A percentile compares a stretch with the other conserved stretches of the same genome.
phyloP scores from a whole-genome alignment of 2,888 invertebrate species.

The Dastarcus helophoroides region DNA sequence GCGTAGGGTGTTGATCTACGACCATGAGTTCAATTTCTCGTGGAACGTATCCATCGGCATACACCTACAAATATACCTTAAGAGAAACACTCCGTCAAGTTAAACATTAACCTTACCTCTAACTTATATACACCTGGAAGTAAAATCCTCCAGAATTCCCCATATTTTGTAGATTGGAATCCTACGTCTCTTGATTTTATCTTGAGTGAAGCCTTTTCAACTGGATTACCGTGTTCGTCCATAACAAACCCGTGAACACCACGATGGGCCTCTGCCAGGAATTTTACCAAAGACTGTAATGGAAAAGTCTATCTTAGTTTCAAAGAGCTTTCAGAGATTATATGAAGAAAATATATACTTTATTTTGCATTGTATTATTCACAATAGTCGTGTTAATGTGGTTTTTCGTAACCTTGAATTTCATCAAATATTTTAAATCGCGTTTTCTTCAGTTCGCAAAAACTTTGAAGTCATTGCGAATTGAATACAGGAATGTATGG shows the following conservation, averaged over 20 bases:
- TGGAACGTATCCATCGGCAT: slow-evolving; percentile 73
- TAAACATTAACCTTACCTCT: slow-evolving; percentile 45
- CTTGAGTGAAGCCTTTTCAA: slow-evolving; percentile 67
- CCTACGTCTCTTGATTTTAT: slow-evolving; percentile 74
- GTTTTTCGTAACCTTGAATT: too few species aligned
- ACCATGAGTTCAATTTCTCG: slow-evolving; percentile 79
- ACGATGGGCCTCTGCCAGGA: slow-evolving; percentile 74
- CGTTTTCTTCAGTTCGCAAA: too few species aligned
- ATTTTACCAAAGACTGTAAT: slow-evolving; percentile 67
- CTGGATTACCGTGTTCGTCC: slow-evolving; percentile 64
- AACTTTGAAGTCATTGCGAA: too few species aligned
- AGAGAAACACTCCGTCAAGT: not conserved
- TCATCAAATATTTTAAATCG: too few species aligned
- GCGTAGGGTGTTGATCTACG: slow-evolving; percentile 73
- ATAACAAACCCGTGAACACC: slow-evolving; percentile 82
- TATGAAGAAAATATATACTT: too few species aligned
- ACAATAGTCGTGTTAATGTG: too few species aligned
- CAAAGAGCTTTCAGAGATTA: too few species aligned
- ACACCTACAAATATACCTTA: slow-evolving; percentile 45
- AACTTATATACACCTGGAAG: slow-evolving; percentile 78
- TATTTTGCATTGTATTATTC: too few species aligned
- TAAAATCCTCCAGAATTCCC: slow-evolving; percentile 91
- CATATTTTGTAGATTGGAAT: slow-evolving; percentile 76
- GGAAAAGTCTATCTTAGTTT: too few species aligned
- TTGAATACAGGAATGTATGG: too few species aligned